Conservation (phyloP, 2,113 vertebrate species). For the Petaurus breviceps region DNA sequence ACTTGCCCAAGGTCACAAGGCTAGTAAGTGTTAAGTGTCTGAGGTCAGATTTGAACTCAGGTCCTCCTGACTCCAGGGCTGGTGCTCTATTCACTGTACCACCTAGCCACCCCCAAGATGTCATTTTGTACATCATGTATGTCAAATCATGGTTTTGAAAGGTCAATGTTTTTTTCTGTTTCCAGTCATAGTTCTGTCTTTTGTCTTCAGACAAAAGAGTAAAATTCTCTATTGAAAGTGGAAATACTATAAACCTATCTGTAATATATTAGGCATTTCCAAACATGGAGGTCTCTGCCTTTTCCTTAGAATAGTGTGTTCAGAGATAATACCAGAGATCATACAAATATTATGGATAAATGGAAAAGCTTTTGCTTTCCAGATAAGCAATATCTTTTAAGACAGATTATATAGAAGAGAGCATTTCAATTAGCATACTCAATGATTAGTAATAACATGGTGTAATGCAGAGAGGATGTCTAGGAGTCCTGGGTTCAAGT, state of each 20-base stretch:
- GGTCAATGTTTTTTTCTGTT: background rate
- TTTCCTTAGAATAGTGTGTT: background rate
- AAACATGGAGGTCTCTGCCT: constrained; percentile 6
- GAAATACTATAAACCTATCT: background rate
- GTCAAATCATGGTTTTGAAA: constrained; percentile 1
- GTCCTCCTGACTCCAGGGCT: too few relatives aligned
- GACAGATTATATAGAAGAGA: background rate
- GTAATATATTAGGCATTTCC: constrained; percentile 16
- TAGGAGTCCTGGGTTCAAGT: too few relatives aligned
- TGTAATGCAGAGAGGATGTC: too few relatives aligned
- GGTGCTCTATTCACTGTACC: too few relatives aligned
- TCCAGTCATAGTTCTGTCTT: background rate
- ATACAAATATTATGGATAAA: background rate
- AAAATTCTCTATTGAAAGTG: constrained; percentile 1
- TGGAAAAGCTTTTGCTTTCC: background rate
- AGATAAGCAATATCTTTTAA: constrained; percentile 7
- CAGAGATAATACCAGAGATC: background rate
- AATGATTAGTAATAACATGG: too few relatives aligned
- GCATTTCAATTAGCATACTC: background rate
- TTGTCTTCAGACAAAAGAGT: background rate
- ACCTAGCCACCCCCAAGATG: too few relatives aligned
- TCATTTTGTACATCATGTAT: background rate
- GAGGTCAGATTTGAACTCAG: too few relatives aligned
- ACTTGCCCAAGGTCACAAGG: too few relatives aligned
- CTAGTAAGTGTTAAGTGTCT: too few relatives aligned